phyloP scores from a whole-genome alignment of 92 coral and sea anemone genomes.

The Epizoanthus ramosus region DNA sequence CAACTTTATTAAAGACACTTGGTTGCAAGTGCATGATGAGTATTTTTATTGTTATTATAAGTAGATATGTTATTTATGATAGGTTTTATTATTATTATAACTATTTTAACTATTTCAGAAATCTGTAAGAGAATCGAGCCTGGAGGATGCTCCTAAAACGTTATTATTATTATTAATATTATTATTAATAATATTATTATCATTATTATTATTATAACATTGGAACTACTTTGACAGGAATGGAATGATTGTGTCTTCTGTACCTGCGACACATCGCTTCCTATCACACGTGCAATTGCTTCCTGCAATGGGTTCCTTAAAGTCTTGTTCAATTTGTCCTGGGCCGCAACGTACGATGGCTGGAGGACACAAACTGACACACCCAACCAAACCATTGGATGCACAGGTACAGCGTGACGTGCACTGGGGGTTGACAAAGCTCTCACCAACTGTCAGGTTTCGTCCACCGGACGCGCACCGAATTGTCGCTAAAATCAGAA shows the following conservation, averaged over 20 bases:
- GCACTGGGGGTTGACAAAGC: neutral
- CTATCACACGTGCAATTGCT: constrained; percentile 4
- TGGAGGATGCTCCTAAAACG: too few relatives aligned
- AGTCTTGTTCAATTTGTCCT: neutral
- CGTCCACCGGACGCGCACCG: neutral
- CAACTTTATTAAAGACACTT: too few relatives aligned
- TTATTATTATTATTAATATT: too few relatives aligned
- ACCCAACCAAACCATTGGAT: neutral
- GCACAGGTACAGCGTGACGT: neutral
- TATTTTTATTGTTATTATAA: too few relatives aligned
- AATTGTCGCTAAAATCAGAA: neutral
- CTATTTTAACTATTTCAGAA: too few relatives aligned
- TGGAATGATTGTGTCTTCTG: neutral
- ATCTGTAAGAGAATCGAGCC: too few relatives aligned
- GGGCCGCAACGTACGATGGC: neutral
- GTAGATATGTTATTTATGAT: too few relatives aligned
- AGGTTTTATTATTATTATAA: too few relatives aligned
- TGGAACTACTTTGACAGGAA: too few relatives aligned
- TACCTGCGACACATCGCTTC: constrained; percentile 1
- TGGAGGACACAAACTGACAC: neutral
- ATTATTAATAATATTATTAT: too few relatives aligned
- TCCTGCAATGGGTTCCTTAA: neutral
- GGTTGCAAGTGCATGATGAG: too few relatives aligned
- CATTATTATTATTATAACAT: too few relatives aligned
- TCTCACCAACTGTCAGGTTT: constrained; percentile 9